These are phyloP conservation scores for Patella caerulea DNA, from an alignment of 2,888 invertebrate genomes.

Conservation along the genomic window DNA sequence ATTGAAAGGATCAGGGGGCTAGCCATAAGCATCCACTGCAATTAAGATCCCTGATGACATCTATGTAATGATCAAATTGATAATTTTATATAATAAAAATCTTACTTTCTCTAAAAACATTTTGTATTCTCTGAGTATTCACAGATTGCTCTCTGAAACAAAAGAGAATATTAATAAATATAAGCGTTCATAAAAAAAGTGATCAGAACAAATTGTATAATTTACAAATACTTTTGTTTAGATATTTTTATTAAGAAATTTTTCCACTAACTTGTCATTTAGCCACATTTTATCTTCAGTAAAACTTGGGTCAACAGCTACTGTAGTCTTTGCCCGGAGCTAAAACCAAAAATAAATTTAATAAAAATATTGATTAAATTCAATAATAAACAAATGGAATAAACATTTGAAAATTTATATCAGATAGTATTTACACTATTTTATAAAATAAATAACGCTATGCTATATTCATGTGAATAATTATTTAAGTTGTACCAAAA, in stretches of 20 bases:
- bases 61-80: too few relatives aligned
- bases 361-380: too few relatives aligned
- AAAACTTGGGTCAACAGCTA: constrained; percentile 82
- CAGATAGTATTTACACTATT: too few relatives aligned
- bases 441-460: too few relatives aligned
- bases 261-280: constrained; percentile 79
- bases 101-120: constrained; percentile 83
- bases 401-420: too few relatives aligned
- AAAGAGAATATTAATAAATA: neutral
- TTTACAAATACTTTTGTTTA: too few relatives aligned
- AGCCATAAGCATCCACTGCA: too few relatives aligned
- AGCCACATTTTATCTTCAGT: constrained; percentile 87
- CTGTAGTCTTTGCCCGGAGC: constrained; percentile 86
- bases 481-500: neutral
- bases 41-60: too few relatives aligned
- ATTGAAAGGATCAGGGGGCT: too few relatives aligned
- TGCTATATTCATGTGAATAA: neutral
- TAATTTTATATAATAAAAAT: constrained; percentile 1
- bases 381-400: too few relatives aligned
- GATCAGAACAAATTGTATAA: too few relatives aligned
- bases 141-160: constrained; percentile 80
- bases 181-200: too few relatives aligned
- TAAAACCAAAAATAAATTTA: constrained; percentile 31
- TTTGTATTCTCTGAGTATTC: constrained; percentile 81
- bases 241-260: neutral